phyloP scores from a whole-genome alignment of 2,888 invertebrate species.

The Platerodrilus igneus region DNA sequence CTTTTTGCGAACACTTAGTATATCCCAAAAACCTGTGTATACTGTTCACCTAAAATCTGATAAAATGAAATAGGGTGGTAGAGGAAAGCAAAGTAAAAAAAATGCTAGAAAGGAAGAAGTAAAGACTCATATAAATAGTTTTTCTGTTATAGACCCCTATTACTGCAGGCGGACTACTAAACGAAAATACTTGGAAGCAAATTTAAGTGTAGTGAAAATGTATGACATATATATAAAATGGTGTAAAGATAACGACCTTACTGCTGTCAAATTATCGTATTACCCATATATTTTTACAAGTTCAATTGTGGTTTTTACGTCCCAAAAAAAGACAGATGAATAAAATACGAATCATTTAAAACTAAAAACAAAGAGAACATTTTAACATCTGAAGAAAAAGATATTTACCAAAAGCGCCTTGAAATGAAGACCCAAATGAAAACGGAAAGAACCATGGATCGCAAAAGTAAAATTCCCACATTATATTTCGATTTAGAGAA shows the following conservation, averaged over 20 bases:
- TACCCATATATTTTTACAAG: no score
- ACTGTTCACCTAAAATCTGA: no score
- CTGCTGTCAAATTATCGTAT: no score
- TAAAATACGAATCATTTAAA: slow-evolving; percentile 3
- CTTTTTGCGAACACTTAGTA: no score
- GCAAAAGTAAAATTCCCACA: slow-evolving; percentile 4
- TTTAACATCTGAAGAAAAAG: slow-evolving; percentile 3
- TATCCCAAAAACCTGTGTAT: no score
- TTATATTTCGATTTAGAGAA: slow-evolving; percentile 21
- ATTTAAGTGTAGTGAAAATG: slow-evolving; percentile 6
- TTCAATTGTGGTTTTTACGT: slow-evolving; percentile 1
- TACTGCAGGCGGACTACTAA: slow-evolving; percentile 5
- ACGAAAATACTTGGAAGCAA: slow-evolving; percentile 6
- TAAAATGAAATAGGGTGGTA: no score
- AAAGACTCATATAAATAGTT: no score
- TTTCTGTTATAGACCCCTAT: slow-evolving; percentile 1
- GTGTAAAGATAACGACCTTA: background rate
- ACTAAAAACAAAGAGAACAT: slow-evolving; percentile 1
- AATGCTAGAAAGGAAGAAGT: background rate
- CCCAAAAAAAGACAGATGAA: slow-evolving; percentile 5
- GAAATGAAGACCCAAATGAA: background rate
- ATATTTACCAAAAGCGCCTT: slow-evolving; percentile 1
- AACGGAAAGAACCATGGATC: background rate
- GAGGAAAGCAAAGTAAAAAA: background rate
- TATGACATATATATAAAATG: background rate